Percentiles rank a stretch among this genome's conserved stretches.
Evolutionary conservation across 2,888 invertebrate species (phyloP).

Genomic region (Lycocerus yunnanus): DNA sequence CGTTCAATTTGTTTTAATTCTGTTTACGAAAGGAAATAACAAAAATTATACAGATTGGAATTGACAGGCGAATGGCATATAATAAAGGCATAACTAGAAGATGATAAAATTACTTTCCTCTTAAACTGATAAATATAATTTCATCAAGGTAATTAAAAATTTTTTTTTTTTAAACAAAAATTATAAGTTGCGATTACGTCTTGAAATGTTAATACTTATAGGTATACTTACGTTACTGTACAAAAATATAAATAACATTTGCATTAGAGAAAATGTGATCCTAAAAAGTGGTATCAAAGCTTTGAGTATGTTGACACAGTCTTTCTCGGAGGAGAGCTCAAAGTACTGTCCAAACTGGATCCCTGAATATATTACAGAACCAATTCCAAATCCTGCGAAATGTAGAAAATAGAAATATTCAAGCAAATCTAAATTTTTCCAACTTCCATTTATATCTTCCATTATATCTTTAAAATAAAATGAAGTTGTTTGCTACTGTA

Average conservation of each 20-base stretch:
- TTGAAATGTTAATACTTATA: not conserved
- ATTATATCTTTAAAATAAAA: conserved; percentile 8
- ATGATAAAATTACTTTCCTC: too few relatives aligned
- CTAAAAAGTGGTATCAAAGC: conserved; percentile 67
- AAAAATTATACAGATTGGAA: too few relatives aligned
- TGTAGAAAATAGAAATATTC: conserved; percentile 10
- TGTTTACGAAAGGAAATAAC: not conserved
- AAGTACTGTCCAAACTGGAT: conserved; percentile 72
- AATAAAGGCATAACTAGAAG: too few relatives aligned
- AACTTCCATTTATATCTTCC: not conserved
- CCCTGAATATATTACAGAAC: conserved; percentile 74
- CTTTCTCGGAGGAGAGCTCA: conserved; percentile 66
- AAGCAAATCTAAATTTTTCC: not conserved
- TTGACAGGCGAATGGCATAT: too few relatives aligned
- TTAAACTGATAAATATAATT: too few relatives aligned
- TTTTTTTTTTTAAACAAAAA: not conserved
- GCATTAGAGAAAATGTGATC: conserved; percentile 68
- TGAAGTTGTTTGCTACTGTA: not conserved
- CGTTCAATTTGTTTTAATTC: not conserved
- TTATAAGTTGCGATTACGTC: not conserved
- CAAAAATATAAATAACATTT: conserved; percentile 74
- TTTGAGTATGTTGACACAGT: conserved; percentile 66
- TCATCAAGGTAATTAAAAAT: too few relatives aligned
- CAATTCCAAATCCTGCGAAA: conserved; percentile 72
- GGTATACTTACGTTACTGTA: conserved; percentile 67